Conservation (phyloP, 2,113 vertebrate genomes). For the Coryphaenoides rupestris region DNA sequence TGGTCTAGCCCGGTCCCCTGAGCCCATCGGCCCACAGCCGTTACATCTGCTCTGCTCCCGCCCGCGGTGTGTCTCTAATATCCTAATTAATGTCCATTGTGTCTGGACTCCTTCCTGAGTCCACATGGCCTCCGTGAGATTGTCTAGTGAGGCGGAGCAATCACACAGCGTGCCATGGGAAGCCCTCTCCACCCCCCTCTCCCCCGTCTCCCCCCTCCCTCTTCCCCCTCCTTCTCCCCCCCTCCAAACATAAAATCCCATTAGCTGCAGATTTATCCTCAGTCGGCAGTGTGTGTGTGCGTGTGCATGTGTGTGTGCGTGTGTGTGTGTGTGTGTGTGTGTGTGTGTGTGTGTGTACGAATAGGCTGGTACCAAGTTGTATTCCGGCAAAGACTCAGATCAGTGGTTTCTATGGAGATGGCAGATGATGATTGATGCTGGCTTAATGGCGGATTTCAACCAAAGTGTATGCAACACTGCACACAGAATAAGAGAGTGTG, state of each 20-base stretch:
- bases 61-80: neutral
- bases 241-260: neutral
- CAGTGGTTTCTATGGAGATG: neutral
- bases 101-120: neutral
- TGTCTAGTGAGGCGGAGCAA: neutral
- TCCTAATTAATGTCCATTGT: neutral
- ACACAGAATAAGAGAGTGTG: neutral
- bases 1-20: neutral
- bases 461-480: neutral
- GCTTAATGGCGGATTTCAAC: neutral
- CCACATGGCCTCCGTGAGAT: neutral
- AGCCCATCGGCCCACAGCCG: neutral
- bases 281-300: neutral
- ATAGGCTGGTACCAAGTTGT: neutral
- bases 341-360: neutral
- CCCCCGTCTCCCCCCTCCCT: no score
- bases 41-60: neutral
- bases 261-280: constrained; percentile 1
- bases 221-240: no score
- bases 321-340: no score
- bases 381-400: neutral
- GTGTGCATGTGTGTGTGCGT: no score
- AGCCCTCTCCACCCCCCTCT: neutral
- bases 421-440: neutral
- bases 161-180: neutral